phyloP scores from a whole-genome alignment of 1,140 invertebrate species.

The Batillaria attramentaria region DNA sequence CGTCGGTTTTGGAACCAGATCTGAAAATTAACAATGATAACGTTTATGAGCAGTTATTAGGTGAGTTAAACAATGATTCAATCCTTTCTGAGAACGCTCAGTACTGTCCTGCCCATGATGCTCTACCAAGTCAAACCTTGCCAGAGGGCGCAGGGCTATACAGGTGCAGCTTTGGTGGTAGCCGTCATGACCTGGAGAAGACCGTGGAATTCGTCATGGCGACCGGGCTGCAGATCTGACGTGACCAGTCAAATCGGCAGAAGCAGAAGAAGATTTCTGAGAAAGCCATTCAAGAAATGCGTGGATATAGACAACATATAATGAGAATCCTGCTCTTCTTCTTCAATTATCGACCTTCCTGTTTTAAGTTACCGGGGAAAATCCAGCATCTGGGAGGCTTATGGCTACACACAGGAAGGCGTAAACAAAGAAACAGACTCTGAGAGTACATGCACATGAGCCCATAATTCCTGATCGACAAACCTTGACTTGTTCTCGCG shows the following conservation, averaged over 20 bases:
- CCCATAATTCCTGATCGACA: background rate
- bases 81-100: background rate
- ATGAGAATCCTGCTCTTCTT: background rate
- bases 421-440: background rate
- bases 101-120: too few relatives aligned
- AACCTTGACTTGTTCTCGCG: constrained; percentile 70
- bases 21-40: constrained; percentile 42
- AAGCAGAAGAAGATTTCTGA: too few relatives aligned
- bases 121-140: background rate
- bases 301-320: background rate
- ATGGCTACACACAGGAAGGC: background rate
- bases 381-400: background rate
- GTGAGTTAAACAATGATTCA: too few relatives aligned
- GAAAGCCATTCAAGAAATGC: background rate
- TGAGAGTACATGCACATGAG: background rate
- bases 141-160: background rate
- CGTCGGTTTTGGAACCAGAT: constrained; percentile 69
- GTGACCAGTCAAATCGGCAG: too few relatives aligned
- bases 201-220: too few relatives aligned
- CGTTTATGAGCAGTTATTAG: background rate
- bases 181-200: too few relatives aligned
- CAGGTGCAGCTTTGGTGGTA: too few relatives aligned
- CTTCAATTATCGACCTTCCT: background rate
- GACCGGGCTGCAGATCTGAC: too few relatives aligned
- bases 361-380: background rate